Conservation (phyloP, 2,888 invertebrate genomes). For the Torymus texanus region DNA sequence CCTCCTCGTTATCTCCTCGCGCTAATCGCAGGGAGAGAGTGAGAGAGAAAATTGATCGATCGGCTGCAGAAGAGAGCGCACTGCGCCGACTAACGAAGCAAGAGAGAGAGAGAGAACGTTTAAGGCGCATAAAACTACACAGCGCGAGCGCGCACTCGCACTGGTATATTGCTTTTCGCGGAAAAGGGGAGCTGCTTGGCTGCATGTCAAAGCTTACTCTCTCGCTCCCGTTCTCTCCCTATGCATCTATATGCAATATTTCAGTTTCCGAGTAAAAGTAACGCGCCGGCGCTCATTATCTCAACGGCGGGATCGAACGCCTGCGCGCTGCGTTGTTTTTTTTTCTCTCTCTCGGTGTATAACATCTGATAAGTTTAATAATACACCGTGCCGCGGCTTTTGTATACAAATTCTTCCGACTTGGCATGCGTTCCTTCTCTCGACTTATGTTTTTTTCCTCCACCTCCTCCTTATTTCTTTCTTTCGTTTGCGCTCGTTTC, state of each 20-base stretch:
- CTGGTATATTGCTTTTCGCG: constrained; percentile 51
- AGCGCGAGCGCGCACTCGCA: constrained; percentile 5
- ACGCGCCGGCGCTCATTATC: constrained; percentile 38
- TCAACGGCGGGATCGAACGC: constrained; percentile 30
- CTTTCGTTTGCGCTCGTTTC: neutral
- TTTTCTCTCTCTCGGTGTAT: constrained; percentile 19
- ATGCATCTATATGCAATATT: constrained; percentile 11
- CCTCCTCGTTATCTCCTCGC: constrained; percentile 41
- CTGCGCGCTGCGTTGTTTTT: constrained; percentile 9
- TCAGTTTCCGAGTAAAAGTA: constrained; percentile 41
- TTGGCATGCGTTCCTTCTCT: constrained; percentile 6
- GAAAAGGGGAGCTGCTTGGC: constrained; percentile 39
- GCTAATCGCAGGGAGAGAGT: neutral
- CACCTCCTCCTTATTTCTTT: neutral
- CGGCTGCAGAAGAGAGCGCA: neutral
- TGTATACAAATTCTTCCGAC: constrained; percentile 49
- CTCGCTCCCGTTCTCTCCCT: neutral
- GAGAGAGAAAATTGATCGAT: constrained; percentile 26
- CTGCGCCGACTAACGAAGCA: constrained; percentile 27
- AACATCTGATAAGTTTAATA: constrained; percentile 54
- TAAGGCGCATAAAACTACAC: constrained; percentile 7
- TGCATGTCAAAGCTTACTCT: constrained; percentile 32
- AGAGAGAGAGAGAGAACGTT: neutral
- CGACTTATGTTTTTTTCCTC: neutral
- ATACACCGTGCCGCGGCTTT: constrained; percentile 30